Base-by-base conservation (phyloP, 2,113 vertebrate genomes). In the Tichodroma muraria region DNA sequence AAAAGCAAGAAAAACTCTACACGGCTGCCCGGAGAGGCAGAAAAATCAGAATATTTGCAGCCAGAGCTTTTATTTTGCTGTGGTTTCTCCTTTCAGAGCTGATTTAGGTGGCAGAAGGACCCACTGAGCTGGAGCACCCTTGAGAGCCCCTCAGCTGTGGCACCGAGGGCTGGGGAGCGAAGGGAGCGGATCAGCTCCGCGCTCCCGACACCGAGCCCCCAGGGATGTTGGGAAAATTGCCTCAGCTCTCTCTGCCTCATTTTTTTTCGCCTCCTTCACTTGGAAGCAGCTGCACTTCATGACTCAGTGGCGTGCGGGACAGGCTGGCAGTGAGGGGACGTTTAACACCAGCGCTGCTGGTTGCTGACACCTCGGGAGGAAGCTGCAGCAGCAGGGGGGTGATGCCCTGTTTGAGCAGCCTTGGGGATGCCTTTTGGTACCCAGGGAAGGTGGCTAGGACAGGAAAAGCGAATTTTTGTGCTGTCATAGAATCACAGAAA, bases 171-270 rank as follows among this genome's bases (percentile, higher is more conserved):
- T 16, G 23, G 24, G 38, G 60, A 92, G 52, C 6, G 10, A 21
- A 53, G 2, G 8, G 27, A 80, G 66, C 11, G 5, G 66, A 33
- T 60, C 30, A 2, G 18, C 30, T 60, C 76, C 2, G 1, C 0
- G 2, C 35, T 53, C 30, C 1, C 40, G 23, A 30, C 8, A 35
- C 15, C 1, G 0, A 0, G n/a, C 33, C 81, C 87, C 53, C 3
- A 3, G 93, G 49, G 85, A 57, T 10, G 3, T 5, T 25, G 61
- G 38, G 59, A 11, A 69, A 53, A 82, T 69, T 47, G 28, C 80
- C 89, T 81, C 85, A 70, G 59, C 45, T 37, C 57, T 64, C 68
- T 73, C 83, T 44, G 50, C 60, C 33, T 83, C 28, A 0, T 30
- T 42, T 53, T 59, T 66, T 78, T 54, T 66, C 11, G 1, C n/a